Evolutionary conservation across 64 coral and sea anemone genomes (phyloP).

Genomic region (Orbicella faveolata): DNA sequence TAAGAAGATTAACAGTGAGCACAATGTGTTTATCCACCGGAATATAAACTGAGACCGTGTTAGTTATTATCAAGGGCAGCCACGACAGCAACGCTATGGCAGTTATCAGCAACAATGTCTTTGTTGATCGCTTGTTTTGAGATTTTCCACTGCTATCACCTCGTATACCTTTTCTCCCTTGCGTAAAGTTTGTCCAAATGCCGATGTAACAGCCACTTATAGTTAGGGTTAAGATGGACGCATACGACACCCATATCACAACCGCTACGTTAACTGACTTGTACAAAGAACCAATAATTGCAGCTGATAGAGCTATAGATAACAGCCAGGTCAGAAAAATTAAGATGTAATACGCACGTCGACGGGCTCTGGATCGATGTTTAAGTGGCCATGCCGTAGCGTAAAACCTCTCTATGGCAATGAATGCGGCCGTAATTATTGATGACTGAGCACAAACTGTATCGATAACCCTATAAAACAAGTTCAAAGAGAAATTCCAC

Average conservation of each 20-base stretch:
- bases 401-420: conserved; percentile 27
- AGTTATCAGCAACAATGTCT: conserved; percentile 8
- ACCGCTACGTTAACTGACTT: neutral
- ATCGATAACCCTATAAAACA: conserved; percentile 9
- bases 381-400: conserved; percentile 23
- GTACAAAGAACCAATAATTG: neutral
- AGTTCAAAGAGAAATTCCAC: neutral
- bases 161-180: neutral
- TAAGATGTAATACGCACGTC: neutral
- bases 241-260: conserved; percentile 13
- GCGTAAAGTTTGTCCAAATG: neutral
- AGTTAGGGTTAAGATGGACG: neutral
- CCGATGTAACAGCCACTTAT: conserved; percentile 7
- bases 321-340: neutral
- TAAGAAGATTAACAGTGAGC: conserved; percentile 8
- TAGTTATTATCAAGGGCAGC: conserved; percentile 13
- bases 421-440: conserved; percentile 39
- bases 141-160: neutral
- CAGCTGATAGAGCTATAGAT: neutral
- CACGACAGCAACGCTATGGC: neutral
- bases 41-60: conserved; percentile 11
- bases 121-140: neutral
- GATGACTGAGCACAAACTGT: conserved; percentile 30
- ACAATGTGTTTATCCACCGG: conserved; percentile 4
- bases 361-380: neutral